phyloP scores from a whole-genome alignment of 2,888 invertebrate genomes.

The Sympetrum striolatum region DNA sequence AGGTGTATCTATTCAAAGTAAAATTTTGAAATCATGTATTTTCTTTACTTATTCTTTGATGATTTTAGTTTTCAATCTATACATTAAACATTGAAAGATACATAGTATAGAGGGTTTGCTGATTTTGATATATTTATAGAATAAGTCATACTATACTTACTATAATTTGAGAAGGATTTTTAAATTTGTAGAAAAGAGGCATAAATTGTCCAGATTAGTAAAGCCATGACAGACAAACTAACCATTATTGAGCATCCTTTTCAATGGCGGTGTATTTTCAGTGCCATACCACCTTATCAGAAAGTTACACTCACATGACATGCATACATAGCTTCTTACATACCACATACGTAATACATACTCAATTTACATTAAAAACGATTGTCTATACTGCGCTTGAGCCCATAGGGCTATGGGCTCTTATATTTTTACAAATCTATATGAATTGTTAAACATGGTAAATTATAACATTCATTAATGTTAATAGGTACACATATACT shows the following conservation, averaged over 20 bases:
- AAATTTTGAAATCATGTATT: not conserved
- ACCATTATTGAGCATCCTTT: not conserved
- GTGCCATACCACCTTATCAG: not conserved
- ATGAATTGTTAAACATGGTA: not conserved
- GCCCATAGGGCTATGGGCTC: not conserved
- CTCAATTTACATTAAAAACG: not conserved
- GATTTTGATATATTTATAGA: not conserved
- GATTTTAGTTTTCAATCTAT: not conserved
- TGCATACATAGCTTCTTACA: constrained; percentile 2
- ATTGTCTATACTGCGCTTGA: not conserved
- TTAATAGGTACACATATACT: not conserved
- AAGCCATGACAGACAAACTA: not conserved
- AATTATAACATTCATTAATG: not conserved
- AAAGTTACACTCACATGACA: not conserved
- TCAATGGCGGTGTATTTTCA: not conserved
- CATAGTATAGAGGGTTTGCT: not conserved
- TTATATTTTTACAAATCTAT: not conserved
- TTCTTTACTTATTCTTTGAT: not conserved
- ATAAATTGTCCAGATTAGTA: not conserved
- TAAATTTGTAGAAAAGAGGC: not conserved
- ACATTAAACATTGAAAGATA: not conserved
- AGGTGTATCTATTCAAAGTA: not conserved
- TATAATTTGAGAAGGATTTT: not conserved
- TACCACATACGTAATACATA: not conserved
- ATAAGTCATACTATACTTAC: not conserved